Percentiles rank a stretch among this genome's conserved stretches.
These are phyloP conservation scores for Peromyscus leucopus DNA, from an alignment of 2,113 vertebrate genomes.

Conservation along the genomic window DNA sequence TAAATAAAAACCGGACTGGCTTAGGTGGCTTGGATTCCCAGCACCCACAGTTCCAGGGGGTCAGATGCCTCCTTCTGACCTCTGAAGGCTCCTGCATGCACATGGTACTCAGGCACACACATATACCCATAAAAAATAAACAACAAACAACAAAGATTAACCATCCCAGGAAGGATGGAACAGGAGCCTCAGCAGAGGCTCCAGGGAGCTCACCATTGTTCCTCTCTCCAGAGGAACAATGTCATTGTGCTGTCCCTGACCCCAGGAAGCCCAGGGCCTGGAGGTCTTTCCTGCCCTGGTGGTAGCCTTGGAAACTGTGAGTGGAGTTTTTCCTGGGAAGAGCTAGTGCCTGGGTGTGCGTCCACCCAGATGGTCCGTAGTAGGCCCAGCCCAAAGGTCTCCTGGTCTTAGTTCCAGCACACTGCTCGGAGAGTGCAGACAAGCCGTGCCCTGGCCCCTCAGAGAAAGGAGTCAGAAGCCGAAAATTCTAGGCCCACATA, in stretches of 20 bases:
- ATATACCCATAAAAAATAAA: not conserved
- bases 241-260: not conserved
- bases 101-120: not conserved
- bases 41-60: not conserved
- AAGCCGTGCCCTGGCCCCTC: rapidly evolving
- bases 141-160: not conserved
- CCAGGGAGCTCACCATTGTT: not conserved
- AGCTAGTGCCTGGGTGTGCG: not conserved
- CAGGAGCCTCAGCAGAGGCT: too few species aligned
- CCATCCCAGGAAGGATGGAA: not conserved
- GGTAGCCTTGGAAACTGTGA: not conserved
- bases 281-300: not conserved
- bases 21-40: not conserved
- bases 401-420: not conserved
- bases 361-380: rapidly evolving
- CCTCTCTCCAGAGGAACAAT: not conserved
- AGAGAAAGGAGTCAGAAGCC: not conserved
- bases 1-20: not conserved
- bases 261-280: not conserved
- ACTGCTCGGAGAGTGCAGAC: not conserved
- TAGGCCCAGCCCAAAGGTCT: too few species aligned
- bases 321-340: not conserved
- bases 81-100: not conserved
- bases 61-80: not conserved
- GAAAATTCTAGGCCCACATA: too few species aligned